Percentiles rank a stretch among this genome's conserved stretches.
Conservation (phyloP, 2,113 vertebrate species). For the Bos indicus region DNA sequence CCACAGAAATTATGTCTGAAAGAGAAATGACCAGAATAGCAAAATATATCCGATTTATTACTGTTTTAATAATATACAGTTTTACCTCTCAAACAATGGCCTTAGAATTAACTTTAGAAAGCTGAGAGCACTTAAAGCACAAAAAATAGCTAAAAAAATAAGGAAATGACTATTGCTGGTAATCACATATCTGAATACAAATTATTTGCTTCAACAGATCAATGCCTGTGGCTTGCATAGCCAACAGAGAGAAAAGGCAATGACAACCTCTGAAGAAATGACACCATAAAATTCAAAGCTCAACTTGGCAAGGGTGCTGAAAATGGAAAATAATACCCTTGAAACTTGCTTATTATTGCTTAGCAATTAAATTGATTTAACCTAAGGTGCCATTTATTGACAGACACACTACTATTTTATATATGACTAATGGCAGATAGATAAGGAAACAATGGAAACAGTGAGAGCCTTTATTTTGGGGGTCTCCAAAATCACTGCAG, state of each 20-base stretch:
- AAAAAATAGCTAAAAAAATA: neutral
- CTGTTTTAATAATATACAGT: neutral
- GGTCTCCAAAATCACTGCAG: neutral
- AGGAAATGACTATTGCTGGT: neutral
- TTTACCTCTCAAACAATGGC: neutral
- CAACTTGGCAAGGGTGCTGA: neutral
- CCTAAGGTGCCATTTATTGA: neutral
- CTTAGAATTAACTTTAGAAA: neutral
- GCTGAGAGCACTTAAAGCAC: neutral
- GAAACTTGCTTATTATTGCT: neutral
- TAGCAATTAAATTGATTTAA: conserved; percentile 15
- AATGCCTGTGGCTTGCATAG: neutral
- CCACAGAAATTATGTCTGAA: neutral
- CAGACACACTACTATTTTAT: neutral
- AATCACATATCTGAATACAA: neutral
- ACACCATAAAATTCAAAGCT: neutral
- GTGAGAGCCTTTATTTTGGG: neutral
- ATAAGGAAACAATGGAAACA: neutral
- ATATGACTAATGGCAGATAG: neutral
- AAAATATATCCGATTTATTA: neutral
- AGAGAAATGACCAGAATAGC: neutral
- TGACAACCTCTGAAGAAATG: neutral
- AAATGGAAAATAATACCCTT: neutral
- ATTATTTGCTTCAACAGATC: neutral
- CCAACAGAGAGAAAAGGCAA: neutral